Evolutionary conservation across 2,113 vertebrate genomes (phyloP).

Genomic region (Campylorhamphus procurvoides): DNA sequence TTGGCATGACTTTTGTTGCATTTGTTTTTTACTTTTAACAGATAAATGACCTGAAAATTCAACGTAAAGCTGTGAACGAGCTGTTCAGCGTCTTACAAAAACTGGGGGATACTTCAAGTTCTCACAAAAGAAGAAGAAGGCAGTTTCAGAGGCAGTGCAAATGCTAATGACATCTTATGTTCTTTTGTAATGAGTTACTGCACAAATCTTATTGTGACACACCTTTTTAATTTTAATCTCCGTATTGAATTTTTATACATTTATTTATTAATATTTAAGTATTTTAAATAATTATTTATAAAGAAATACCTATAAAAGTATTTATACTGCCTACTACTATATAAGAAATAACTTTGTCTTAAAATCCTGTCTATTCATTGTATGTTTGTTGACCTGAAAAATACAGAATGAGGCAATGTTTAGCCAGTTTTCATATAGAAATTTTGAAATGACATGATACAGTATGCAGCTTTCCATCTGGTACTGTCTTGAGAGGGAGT

Average conservation of each 20-base stretch:
- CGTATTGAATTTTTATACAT: conserved; percentile 44
- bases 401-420: background rate
- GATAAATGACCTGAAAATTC: conserved; percentile 66
- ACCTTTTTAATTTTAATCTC: background rate
- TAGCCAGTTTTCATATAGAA: background rate
- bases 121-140: conserved; percentile 65
- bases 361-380: conserved; percentile 67
- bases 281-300: conserved; percentile 77
- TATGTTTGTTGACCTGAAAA: conserved; percentile 28
- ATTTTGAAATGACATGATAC: background rate
- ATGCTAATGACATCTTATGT: background rate
- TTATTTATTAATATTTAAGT: conserved; percentile 85
- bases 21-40: conserved; percentile 37
- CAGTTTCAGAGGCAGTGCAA: conserved; percentile 32
- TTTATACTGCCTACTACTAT: conserved; percentile 70
- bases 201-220: background rate
- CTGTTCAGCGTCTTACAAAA: conserved; percentile 44
- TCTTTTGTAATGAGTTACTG: background rate
- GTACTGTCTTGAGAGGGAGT: background rate
- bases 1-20: background rate
- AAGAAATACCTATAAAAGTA: conserved; percentile 51
- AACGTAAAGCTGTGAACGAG: conserved; percentile 75
- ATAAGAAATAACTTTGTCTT: conserved; percentile 49
- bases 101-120: background rate
- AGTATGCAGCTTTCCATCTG: background rate